These are phyloP conservation scores for Zaprionus vittiger DNA, from an alignment of 1,140 invertebrate genomes.

Conservation along the genomic window DNA sequence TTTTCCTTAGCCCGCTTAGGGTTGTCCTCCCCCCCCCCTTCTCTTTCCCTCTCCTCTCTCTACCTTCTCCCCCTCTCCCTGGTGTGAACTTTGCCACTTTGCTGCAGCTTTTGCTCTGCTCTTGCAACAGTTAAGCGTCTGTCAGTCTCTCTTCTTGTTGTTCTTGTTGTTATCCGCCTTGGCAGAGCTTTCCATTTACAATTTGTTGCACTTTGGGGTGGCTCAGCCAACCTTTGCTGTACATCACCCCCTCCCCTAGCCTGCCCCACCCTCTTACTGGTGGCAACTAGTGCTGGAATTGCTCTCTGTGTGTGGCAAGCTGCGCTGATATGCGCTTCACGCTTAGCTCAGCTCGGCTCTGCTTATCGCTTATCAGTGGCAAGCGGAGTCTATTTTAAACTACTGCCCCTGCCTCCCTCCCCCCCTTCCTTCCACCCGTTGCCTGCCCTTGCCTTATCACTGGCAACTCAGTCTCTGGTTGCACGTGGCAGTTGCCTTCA, in stretches of 20 bases:
- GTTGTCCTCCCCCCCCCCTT: background rate
- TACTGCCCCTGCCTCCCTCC: background rate
- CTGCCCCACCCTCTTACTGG: background rate
- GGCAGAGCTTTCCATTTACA: conserved; percentile 34
- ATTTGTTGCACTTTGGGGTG: conserved; percentile 59
- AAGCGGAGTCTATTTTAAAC: conserved; percentile 16
- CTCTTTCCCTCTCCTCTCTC: background rate
- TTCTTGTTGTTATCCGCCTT: conserved; percentile 53
- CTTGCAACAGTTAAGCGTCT: conserved; percentile 33
- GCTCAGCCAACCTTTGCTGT: conserved; percentile 44
- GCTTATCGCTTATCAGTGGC: conserved; percentile 47
- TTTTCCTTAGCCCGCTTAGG: conserved; percentile 40
- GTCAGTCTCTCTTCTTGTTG: conserved; percentile 18
- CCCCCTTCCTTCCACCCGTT: background rate
- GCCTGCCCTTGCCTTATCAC: conserved; percentile 43
- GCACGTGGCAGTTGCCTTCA: conserved; percentile 18
- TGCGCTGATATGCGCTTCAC: conserved; percentile 59
- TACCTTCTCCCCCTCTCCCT: conserved; percentile 2
- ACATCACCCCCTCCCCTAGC: background rate
- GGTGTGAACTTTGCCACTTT: conserved; percentile 79
- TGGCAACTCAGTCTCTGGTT: conserved; percentile 42
- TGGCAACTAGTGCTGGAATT: too few species aligned
- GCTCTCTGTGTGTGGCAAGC: background rate
- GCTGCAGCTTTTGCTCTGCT: conserved; percentile 40
- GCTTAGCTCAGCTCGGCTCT: conserved; percentile 45